Evolutionary conservation across 2,113 vertebrate species (phyloP).

Genomic region (Cichladusa arquata): DNA sequence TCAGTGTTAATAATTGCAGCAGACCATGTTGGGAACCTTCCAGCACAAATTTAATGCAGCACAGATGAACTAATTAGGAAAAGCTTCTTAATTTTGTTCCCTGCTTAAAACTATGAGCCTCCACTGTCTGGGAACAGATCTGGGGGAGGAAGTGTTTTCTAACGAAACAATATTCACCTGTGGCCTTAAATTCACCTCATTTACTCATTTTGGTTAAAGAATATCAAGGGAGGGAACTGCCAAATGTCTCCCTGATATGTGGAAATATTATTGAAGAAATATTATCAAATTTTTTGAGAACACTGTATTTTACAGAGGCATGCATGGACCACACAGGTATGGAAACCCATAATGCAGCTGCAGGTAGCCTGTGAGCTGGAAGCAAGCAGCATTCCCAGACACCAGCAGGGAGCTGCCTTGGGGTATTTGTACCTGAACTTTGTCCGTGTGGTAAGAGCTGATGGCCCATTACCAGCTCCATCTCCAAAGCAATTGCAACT

Average conservation of each 20-base stretch:
- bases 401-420: neutral
- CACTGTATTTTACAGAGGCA: neutral
- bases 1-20: conserved; percentile 63
- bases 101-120: conserved; percentile 51
- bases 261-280: neutral
- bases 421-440: neutral
- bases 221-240: neutral
- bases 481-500: neutral
- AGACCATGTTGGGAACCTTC: conserved; percentile 64
- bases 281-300: neutral
- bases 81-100: conserved; percentile 67
- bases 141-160: conserved; percentile 35
- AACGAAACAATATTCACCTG: neutral
- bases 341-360: neutral
- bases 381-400: neutral
- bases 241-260: neutral
- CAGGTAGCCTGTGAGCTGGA: neutral
- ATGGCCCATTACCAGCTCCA: neutral
- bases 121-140: conserved; percentile 45
- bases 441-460: neutral
- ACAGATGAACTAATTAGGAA: conserved; percentile 72
- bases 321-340: neutral
- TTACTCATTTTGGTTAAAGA: neutral
- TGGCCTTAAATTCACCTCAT: neutral
- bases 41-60: conserved; percentile 69